Conservation (phyloP, 2,113 vertebrate genomes). For the Grammomys surdaster region DNA sequence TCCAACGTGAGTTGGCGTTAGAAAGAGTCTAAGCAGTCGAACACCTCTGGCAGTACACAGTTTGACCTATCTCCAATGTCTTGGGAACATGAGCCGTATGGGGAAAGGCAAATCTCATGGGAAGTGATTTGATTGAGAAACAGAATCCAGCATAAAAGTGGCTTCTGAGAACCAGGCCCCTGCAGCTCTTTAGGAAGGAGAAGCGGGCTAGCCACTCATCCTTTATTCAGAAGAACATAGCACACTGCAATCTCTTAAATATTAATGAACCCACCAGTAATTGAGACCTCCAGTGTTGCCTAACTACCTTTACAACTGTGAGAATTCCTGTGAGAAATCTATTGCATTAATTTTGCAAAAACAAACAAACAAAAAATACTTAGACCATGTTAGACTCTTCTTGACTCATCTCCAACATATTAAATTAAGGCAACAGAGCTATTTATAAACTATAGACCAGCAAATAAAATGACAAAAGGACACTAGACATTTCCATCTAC, state of each 20-base stretch:
- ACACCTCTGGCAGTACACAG: neutral
- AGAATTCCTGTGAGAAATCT: constrained; percentile 54
- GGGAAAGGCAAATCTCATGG: neutral
- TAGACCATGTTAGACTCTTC: neutral
- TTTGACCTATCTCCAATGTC: neutral
- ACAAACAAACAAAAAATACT: constrained; percentile 22
- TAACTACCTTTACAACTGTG: constrained; percentile 57
- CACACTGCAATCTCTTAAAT: constrained; percentile 41
- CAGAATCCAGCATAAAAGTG: neutral
- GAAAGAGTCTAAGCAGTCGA: constrained; percentile 33
- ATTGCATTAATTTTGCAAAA: constrained; percentile 61
- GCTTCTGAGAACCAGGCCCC: neutral
- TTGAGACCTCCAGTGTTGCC: constrained; percentile 29
- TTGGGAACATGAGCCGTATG: neutral
- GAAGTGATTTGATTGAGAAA: constrained; percentile 16
- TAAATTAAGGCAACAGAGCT: neutral
- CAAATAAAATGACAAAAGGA: constrained; percentile 20
- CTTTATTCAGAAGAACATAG: neutral
- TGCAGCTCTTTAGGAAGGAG: neutral
- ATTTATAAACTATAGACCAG: constrained; percentile 38
- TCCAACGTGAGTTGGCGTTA: neutral
- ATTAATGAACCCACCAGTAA: constrained; percentile 59
- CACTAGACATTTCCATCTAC: neutral
- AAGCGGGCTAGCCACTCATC: neutral
- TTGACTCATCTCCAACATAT: constrained; percentile 61